Conservation (phyloP, 2,113 vertebrate species). For the Phyllostomus hastatus region DNA sequence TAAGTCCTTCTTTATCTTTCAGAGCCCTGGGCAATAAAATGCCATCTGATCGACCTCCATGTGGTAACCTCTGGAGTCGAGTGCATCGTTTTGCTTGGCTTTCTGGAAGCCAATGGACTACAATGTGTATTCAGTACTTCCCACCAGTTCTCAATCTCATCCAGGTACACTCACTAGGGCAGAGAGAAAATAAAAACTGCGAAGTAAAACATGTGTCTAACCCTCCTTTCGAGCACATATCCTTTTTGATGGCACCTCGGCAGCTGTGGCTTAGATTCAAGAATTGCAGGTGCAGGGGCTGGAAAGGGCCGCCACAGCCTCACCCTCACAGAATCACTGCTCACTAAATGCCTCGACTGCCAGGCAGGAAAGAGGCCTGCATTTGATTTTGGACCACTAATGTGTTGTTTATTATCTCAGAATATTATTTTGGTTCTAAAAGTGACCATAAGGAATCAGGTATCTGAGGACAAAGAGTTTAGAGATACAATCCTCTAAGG, state of each 20-base stretch:
- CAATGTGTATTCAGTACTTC: fast-evolving
- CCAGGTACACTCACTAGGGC: background rate
- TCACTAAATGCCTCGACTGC: background rate
- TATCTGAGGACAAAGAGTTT: background rate
- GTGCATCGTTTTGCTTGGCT: fast-evolving
- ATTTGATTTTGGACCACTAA: background rate
- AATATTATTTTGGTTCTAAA: background rate
- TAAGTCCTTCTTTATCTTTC: constrained; percentile 28
- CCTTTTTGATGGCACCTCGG: constrained; percentile 10
- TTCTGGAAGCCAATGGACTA: background rate
- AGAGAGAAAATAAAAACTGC: background rate
- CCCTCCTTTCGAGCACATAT: background rate
- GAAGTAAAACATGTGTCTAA: constrained; percentile 9
- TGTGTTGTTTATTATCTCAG: background rate
- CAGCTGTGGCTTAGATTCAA: constrained; percentile 57
- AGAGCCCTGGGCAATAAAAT: background rate
- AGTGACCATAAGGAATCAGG: background rate
- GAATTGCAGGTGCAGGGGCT: constrained; percentile 70
- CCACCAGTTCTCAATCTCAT: background rate
- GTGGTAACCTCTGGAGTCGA: background rate
- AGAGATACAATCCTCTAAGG: background rate
- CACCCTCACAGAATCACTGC: background rate
- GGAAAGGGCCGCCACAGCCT: background rate
- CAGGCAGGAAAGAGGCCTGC: background rate
- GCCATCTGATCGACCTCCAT: background rate